Base-by-base conservation (phyloP, 2,888 invertebrate genomes). In the Monoplex corrugatus region DNA sequence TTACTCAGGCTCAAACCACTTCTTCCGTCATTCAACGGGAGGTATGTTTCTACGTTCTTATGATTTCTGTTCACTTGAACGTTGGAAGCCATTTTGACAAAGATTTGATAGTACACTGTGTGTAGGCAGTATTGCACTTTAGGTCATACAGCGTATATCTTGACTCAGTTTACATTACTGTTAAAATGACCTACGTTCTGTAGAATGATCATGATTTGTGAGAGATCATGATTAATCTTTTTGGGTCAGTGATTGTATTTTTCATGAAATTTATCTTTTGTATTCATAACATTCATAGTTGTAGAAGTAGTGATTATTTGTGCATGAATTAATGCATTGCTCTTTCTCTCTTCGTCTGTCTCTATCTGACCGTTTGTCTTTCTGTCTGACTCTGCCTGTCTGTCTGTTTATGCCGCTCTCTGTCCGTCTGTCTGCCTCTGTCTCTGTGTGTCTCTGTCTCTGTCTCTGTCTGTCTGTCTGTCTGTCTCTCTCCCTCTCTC, bases 401-500 rank as follows among this genome's bases (percentile, higher is more conserved):
- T 72, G 16, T 72, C 72, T 72, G 16, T 72, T 28, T 72, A 10
- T 72, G 13, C 19, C 72, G 8, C 72, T 72, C 72, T 72, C 72
- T 72, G 16, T 72, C 72, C 28, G 16, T 72, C 72, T 72, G 16
- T 72, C 35, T 75, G 8, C 35, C 35, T 75, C 35, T 75, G 35
- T 75, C 35, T 75, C 35, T 75, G 35, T 35, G 8, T 75, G 10
- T 75, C 35, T 75, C 35, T 75, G 35, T 75, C 35, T 75, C 28
- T 75, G 8, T 75, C 28, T 75, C 35, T 75, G 35, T 75, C 35
- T 75, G 35, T 75, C 35, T 75, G 35, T 75, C 35, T 75, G 35
- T 75, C 72, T 72, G 28, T 72, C 72, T 72, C 72, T 72, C 72
- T 72, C 72, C 28, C 72, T 72, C 72, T 72, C 72, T 72, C 72